Base-by-base conservation (phyloP, 1,140 invertebrate species). In the Tetranychus cinnabarinus region DNA sequence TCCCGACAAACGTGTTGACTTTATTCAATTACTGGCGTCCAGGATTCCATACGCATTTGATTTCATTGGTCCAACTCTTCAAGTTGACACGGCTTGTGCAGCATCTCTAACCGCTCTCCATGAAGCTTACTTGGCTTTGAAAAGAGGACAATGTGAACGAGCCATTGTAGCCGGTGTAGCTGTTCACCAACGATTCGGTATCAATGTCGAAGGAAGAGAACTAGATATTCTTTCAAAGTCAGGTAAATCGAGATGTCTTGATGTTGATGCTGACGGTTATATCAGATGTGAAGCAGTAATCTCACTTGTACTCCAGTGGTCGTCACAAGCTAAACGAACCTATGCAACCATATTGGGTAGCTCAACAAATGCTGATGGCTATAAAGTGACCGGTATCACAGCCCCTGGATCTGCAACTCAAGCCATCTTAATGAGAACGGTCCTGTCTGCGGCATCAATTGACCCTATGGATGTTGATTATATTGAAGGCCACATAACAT, bases 401-500 rank as follows among this genome's bases (percentile, higher is more conserved):
- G 95, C 82, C 72, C 91, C 91, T 5, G 82, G 81, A 55, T 88
- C 88, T 10, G 74, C 76, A 13, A 82, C 89, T 77, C 91, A 97
- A 72, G 85, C 85, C 63, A 76, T 78, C 58, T 75, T 97, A 15
- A 81, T 95, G 64, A 72, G 79, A 56, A 85, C 90, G 69, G 81
- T 87, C 0, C 96, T 93, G 70, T 74, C 72, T 8, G 87, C 93
- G 70, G 80, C 78, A 23, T 79, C 81, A 0, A 69, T 97, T 23
- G 79, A 84, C 67, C 89, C 90, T 3, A 70, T 74, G 45, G 81
- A 85, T 52, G 82, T 96, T 0, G 74, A 72, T 0, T 97, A 95
- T 70, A 81, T 97, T 10, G 92, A 97, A 72, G 88, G 88, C 23
- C 92, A 97, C 71, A 91, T 91, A 34, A 96, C 92, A 4, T 92